Conservation (phyloP, 2,888 invertebrate genomes). For the Epirrita christyi region DNA sequence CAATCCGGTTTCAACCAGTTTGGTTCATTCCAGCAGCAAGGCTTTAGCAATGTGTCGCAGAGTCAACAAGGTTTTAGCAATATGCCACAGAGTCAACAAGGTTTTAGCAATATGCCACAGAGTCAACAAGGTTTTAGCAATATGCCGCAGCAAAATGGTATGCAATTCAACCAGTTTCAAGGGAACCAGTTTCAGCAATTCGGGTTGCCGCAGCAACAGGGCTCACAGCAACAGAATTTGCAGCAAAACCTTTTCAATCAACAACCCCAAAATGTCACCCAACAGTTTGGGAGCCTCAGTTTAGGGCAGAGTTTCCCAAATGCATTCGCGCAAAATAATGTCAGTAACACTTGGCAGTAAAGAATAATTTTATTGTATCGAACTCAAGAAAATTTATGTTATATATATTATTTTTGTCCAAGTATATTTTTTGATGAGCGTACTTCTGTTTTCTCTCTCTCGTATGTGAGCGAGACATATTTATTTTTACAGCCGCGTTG, state of each 20-base stretch:
- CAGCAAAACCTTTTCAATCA: constrained; percentile 56
- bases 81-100: constrained; percentile 25
- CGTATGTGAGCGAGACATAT: not conserved
- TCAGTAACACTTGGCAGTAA: constrained; percentile 79
- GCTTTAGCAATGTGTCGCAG: no score
- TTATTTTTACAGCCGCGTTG: constrained; percentile 6
- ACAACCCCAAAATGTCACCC: constrained; percentile 58
- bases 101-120: constrained; percentile 44
- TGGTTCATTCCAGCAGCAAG: constrained; percentile 43
- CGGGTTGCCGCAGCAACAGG: constrained; percentile 40
- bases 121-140: constrained; percentile 10
- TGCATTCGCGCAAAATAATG: constrained; percentile 71
- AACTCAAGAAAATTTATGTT: not conserved
- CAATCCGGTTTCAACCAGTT: constrained; percentile 35
- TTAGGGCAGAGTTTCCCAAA: constrained; percentile 75
- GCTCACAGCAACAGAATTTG: constrained; percentile 32
- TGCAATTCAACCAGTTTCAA: constrained; percentile 69
- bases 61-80: no score
- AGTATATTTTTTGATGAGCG: constrained; percentile 30
- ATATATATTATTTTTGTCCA: no score
- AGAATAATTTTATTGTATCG: not conserved
- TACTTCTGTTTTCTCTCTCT: constrained; percentile 16
- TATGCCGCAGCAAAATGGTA: constrained; percentile 48
- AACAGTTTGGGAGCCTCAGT: constrained; percentile 71
- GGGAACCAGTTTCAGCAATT: constrained; percentile 55